phyloP scores from a whole-genome alignment of 92 coral and sea anemone genomes.

The Parazoanthus atlanticus region DNA sequence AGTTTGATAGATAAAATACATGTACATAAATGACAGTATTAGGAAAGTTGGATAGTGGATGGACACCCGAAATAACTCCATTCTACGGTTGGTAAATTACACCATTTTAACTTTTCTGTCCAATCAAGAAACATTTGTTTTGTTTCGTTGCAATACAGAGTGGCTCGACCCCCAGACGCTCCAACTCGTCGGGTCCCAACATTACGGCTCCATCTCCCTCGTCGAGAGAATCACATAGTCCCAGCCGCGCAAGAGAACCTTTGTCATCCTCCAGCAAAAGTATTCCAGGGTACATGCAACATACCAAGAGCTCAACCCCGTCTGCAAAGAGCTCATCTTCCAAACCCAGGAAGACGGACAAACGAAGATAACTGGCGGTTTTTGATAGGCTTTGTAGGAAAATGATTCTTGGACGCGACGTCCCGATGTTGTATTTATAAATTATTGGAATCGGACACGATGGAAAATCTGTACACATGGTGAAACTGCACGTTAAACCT shows the following conservation, averaged over 20 bases:
- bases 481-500: background rate
- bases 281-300: constrained; percentile 21
- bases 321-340: background rate
- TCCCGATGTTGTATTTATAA: constrained; percentile 29
- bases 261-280: constrained; percentile 13
- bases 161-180: background rate
- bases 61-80: too few relatives aligned
- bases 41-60: too few relatives aligned
- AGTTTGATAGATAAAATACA: too few relatives aligned
- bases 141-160: background rate
- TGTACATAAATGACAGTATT: too few relatives aligned
- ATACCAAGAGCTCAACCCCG: constrained; percentile 8
- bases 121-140: background rate
- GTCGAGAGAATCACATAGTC: constrained; percentile 30
- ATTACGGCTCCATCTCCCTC: background rate
- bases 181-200: background rate
- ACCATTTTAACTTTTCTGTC: background rate
- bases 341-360: constrained; percentile 29
- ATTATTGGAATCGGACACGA: constrained; percentile 3
- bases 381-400: constrained; percentile 13
- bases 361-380: constrained; percentile 26
- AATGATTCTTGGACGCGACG: background rate
- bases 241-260: constrained; percentile 16
- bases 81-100: too few relatives aligned
- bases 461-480: background rate